Evolutionary conservation across 1,140 invertebrate genomes (phyloP), one percentile per base, ranked within the genome.

Genomic region (Drosophila navojoa): DNA sequence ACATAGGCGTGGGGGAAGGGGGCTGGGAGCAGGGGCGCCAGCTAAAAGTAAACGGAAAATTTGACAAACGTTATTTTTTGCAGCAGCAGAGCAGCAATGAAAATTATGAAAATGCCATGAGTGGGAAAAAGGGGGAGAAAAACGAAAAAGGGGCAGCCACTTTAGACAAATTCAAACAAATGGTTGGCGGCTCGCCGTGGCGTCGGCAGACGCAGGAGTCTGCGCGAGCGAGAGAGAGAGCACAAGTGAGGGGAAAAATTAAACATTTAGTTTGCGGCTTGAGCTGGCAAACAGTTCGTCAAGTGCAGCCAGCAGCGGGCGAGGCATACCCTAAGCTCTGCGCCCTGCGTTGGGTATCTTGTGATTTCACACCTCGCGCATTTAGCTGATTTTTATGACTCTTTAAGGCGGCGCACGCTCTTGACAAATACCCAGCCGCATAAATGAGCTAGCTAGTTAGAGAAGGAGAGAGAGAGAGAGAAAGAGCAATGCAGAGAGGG

Each of bases 101-200:
- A 77, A 87, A 87, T 87, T 89, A 89, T 89, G 84, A 89, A 89
- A 69, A 77, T 73, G 59, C 29, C 76, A 70, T 55, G 38, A 42
- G 22, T 13, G 32, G 13, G 40, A 40, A n/a, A 45, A 50, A 50
- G 45, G 61, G 44, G 67, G 25, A 22, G 19, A 25, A 22, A 49
- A 67, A 54, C 61, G 16, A 49, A 67, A 54, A 64, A 68, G 13
- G 42, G 58, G 61, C 76, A 79, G 78, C 79, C 82, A 87, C 84
- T 87, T 87, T 87, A 87, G 82, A 87, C 82, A 87, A 87, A 87
- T 86, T 87, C 82, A 87, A 89, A 87, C 82, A 87, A 87, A 87
- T 82, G 79, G 76, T 66, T 76, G 84, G 76, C 58, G 58, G 60
- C 67, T 71, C 54, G 70, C 54, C 61, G 47, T 38, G 29, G 49